Percentiles rank a stretch among this genome's conserved stretches.
These are phyloP conservation scores for Daphoenositta chrysoptera DNA, from an alignment of 2,113 vertebrate species.

Conservation along the genomic window DNA sequence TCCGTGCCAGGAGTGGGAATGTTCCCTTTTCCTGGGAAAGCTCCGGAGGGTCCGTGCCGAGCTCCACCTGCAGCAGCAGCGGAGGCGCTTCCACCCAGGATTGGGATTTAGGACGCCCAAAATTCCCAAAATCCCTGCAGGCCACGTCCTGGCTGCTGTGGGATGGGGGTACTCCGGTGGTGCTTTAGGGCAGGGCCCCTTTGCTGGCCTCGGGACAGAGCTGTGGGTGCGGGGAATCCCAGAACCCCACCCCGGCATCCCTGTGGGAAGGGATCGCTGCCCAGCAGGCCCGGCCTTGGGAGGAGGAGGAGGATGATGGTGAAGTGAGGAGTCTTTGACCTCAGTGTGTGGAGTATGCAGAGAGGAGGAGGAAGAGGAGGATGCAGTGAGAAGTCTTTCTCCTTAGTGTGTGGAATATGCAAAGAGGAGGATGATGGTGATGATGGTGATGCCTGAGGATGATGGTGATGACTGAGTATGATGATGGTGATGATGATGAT, in stretches of 20 bases:
- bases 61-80: fast-evolving
- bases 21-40: background rate
- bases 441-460: background rate
- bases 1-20: background rate
- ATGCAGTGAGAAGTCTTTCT: background rate
- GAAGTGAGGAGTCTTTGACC: background rate
- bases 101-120: background rate
- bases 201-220: background rate
- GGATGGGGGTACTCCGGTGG: background rate
- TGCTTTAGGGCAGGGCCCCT: background rate
- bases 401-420: background rate
- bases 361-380: background rate
- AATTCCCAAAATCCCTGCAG: background rate
- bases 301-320: background rate
- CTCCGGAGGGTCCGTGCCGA: background rate
- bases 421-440: background rate
- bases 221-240: background rate
- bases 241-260: background rate
- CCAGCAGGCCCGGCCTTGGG: fast-evolving
- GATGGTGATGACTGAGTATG: background rate
- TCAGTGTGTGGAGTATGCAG: background rate
- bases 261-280: too few species aligned
- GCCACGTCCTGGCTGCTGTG: background rate
- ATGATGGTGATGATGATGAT: background rate
- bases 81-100: background rate